phyloP scores from a whole-genome alignment of 2,797 vertebrate genomes.

The Thamnophis elegans region DNA sequence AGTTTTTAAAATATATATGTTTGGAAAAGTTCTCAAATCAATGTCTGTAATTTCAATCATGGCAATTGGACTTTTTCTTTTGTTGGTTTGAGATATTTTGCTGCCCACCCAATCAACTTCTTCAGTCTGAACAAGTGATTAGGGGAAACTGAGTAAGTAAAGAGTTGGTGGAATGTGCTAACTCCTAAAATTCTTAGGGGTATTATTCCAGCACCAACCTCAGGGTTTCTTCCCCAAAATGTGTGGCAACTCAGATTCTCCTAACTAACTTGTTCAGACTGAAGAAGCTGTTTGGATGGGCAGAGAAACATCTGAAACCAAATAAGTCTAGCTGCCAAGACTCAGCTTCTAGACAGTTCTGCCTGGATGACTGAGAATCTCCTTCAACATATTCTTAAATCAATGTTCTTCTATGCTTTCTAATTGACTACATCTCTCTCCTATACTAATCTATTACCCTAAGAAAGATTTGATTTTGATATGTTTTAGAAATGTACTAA shows the following conservation, averaged over 20 bases:
- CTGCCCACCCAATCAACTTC: background rate
- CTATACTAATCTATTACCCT: background rate
- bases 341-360: background rate
- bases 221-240: background rate
- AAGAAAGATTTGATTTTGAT: background rate
- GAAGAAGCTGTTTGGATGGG: background rate
- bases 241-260: background rate
- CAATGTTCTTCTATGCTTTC: background rate
- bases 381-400: background rate
- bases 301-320: background rate
- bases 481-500: background rate
- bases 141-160: background rate
- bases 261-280: background rate
- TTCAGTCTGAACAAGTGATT: background rate
- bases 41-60: background rate
- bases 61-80: background rate
- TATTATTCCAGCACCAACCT: background rate
- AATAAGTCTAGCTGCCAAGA: background rate
- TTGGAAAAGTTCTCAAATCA: background rate
- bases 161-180: background rate
- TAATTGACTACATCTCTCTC: background rate
- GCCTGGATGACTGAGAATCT: background rate
- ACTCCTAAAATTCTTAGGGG: background rate
- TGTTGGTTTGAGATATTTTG: background rate
- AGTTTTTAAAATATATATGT: background rate